Base-by-base conservation (phyloP, 92 coral and sea anemone species). In the Phenganax subtilis region DNA sequence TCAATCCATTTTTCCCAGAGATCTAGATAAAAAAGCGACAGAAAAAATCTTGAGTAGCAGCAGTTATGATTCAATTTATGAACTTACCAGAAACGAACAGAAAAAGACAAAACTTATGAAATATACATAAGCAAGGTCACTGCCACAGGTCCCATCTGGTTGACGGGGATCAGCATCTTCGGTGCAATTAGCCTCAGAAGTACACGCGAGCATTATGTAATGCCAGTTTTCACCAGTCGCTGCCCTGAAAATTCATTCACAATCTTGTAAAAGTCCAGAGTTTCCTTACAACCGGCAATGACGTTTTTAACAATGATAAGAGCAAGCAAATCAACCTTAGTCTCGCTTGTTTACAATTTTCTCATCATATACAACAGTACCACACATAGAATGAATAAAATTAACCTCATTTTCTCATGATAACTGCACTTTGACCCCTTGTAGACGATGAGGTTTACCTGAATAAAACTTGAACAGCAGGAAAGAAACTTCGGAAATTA, bases 181-280 rank as follows among this genome's bases (percentile, higher is more conserved):
- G 59, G 86, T 91, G 77, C 98, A 94, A 7, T 25, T 9, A 28
- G 98, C 97, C 15, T 89, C 97, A 4, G 80, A 52, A 1, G 71
- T 54, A 68, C 98, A 94, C 1, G 97, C 98, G 75, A 92, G 75
- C 98, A 94, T 94, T 72, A 94, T 93, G 89, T 91, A 79, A 76
- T 93, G 97, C 97, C 97, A 93, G 88, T 93, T 93, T 65, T 93
- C 97, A 25, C 97, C 97, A 9, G 98, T 94, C 10, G 98, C 98
- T 9, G 98, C 87, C 85, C 98, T 94, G 59, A 14, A 73, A 73
- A 73, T 73, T 25, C 14, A 69, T 30, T 16, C 75, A 15, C 75
- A 20, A 51, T 69, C 51, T 30, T 37, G 47, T 37, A 37, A 37
- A 5, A 37, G 47, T 37, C 5, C 47, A 37, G 47, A 37, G 47